Evolutionary conservation across 2,113 vertebrate species (phyloP).

Genomic region (Romanogobio albipinnatus): DNA sequence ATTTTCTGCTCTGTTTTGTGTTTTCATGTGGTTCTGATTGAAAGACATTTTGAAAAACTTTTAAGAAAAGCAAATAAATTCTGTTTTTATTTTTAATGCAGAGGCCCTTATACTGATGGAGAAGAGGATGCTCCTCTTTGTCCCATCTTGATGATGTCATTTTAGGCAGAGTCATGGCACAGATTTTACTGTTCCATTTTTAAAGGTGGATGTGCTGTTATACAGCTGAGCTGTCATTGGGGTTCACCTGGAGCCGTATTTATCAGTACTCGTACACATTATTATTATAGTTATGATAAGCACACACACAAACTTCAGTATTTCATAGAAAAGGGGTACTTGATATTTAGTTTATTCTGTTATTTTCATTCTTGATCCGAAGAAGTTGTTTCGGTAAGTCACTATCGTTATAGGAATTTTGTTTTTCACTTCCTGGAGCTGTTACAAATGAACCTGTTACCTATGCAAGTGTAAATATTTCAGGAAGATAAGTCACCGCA

Average conservation of each 20-base stretch:
- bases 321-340: not conserved
- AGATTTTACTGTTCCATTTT: not conserved
- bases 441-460: constrained; percentile 5
- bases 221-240: constrained; percentile 23
- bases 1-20: not conserved
- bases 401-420: not conserved
- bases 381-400: not conserved
- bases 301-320: not conserved
- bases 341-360: not conserved
- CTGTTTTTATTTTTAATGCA: not conserved
- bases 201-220: not conserved
- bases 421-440: not conserved
- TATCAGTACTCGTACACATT: not conserved
- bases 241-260: not conserved
- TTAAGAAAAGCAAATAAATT: not conserved
- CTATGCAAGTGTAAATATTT: constrained; percentile 60
- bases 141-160: constrained; percentile 40
- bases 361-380: not conserved
- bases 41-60: not conserved
- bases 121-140: not conserved
- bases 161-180: constrained; percentile 22
- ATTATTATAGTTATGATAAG: not conserved
- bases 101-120: not conserved
- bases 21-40: not conserved
- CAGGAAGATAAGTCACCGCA: constrained; percentile 48